phyloP scores from a whole-genome alignment of 2,797 vertebrate species.

The Cirrhinus molitorella region DNA sequence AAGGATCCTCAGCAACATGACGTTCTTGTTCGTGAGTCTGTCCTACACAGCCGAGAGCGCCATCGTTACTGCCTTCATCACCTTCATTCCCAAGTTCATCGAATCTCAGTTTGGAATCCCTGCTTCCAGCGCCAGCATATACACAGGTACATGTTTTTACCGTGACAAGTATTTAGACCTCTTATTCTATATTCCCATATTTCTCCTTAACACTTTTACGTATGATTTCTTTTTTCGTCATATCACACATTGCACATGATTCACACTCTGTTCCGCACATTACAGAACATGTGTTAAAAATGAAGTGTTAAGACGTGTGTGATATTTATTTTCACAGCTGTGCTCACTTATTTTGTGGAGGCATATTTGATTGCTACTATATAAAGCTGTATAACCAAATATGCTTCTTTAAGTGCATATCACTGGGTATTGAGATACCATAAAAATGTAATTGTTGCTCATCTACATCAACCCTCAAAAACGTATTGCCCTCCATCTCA shows the following conservation, averaged over 20 bases:
- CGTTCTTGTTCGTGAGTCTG: conserved; percentile 98
- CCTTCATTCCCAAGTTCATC: conserved; percentile 99
- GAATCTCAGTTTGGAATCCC: conserved; percentile 99
- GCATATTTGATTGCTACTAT: conserved; percentile 25
- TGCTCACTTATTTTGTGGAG: background rate
- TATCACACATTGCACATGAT: conserved; percentile 13
- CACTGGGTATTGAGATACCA: background rate
- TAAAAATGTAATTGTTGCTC: background rate
- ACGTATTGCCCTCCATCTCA: background rate
- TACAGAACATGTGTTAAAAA: conserved; percentile 26
- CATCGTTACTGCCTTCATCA: conserved; percentile 99
- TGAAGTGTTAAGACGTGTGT: background rate
- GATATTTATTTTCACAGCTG: conserved; percentile 33
- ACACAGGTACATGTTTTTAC: conserved; percentile 85
- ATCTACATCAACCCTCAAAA: conserved; percentile 11
- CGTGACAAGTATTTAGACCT: background rate
- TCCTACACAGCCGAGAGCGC: conserved; percentile 99
- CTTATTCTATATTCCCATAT: background rate
- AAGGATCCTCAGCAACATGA: conserved; percentile 98
- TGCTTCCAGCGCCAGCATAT: conserved; percentile 98
- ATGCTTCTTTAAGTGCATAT: background rate
- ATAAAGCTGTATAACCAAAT: background rate
- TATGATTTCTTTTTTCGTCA: background rate
- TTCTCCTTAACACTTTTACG: background rate
- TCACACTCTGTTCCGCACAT: conserved; percentile 42